Percentiles rank a stretch among this genome's conserved stretches.
These are phyloP conservation scores for Aphelinus certus DNA, from an alignment of 1,140 invertebrate species.

Conservation along the genomic window DNA sequence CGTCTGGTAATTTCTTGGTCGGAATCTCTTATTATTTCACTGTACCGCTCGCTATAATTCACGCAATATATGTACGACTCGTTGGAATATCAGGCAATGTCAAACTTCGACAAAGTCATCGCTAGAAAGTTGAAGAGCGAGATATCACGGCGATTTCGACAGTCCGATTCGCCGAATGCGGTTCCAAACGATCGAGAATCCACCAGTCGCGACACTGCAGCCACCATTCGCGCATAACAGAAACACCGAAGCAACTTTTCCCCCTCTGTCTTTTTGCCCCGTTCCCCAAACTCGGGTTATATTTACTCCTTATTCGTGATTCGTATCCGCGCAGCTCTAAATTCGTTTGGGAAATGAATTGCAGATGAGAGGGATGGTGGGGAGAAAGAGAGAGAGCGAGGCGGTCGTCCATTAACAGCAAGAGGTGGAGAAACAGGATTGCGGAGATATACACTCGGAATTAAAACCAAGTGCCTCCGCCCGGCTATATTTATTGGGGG, in stretches of 20 bases:
- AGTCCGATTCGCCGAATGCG: not conserved
- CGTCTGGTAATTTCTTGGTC: too few species aligned
- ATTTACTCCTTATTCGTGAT: not conserved
- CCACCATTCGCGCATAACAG: slow-evolving; percentile 45
- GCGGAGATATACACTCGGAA: slow-evolving; percentile 4
- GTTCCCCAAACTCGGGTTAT: not conserved
- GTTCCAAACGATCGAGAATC: not conserved
- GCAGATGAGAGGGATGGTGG: slow-evolving; percentile 32
- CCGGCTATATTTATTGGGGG: not conserved
- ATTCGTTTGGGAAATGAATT: slow-evolving; percentile 44
- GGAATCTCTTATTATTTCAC: too few species aligned
- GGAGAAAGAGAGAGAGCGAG: too few species aligned
- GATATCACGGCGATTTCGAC: not conserved
- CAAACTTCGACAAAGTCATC: too few species aligned
- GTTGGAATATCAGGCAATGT: too few species aligned
- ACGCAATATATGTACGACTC: too few species aligned
- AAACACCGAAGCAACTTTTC: slow-evolving; percentile 22
- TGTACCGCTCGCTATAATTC: too few species aligned
- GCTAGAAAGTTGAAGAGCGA: too few species aligned
- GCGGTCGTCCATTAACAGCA: not conserved
- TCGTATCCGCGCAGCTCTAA: slow-evolving; percentile 28
- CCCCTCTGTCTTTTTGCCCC: not conserved
- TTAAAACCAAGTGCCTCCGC: not conserved
- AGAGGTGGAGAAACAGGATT: too few species aligned
- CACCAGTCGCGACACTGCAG: not conserved